phyloP scores from a whole-genome alignment of 2,113 vertebrate species.

The Puma concolor region DNA sequence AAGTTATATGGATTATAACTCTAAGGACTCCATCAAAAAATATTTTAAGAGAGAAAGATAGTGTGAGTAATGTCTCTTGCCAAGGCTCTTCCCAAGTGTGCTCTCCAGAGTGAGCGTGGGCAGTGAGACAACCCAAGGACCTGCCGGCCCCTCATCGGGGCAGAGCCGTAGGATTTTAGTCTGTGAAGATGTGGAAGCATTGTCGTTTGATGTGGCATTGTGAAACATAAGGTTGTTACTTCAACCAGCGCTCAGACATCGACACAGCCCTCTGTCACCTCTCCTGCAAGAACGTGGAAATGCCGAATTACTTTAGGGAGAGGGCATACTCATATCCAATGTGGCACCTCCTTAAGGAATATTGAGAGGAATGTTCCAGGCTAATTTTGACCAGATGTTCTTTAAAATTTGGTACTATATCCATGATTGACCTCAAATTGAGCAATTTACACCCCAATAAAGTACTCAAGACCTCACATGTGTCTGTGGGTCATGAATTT shows the following conservation, averaged over 20 bases:
- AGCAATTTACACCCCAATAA: background rate
- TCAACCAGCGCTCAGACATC: background rate
- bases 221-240: background rate
- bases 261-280: accelerated
- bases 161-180: background rate
- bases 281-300: accelerated
- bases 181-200: accelerated
- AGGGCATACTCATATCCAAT: accelerated
- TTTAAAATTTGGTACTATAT: background rate
- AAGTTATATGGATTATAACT: background rate
- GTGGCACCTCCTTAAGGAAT: background rate
- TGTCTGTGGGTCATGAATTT: background rate
- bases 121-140: background rate
- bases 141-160: background rate
- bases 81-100: background rate
- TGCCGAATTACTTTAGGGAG: accelerated
- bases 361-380: background rate
- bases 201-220: background rate
- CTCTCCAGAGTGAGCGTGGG: background rate
- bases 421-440: background rate
- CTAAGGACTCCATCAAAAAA: background rate
- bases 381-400: background rate
- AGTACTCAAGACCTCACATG: background rate
- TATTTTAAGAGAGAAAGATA: background rate
- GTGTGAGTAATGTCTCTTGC: background rate